These are phyloP conservation scores for Norana najaformis DNA, from an alignment of 2,888 invertebrate species.

Conservation along the genomic window DNA sequence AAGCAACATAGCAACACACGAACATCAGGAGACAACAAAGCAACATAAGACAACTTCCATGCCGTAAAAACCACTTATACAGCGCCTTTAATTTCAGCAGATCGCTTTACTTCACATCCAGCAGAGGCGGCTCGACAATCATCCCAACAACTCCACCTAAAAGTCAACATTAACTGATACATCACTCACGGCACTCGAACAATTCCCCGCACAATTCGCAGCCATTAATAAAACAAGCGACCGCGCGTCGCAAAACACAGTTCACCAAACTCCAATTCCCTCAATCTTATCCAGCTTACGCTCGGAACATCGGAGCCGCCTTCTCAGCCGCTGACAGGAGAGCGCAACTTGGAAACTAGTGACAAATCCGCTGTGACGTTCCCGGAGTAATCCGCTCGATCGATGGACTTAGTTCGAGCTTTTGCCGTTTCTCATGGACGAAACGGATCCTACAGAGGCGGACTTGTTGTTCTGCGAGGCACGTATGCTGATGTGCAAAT, in stretches of 20 bases:
- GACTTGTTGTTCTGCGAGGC: constrained; percentile 16
- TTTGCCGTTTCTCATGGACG: not conserved
- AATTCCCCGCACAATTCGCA: not conserved
- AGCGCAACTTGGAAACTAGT: not conserved
- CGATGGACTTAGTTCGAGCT: constrained; percentile 13
- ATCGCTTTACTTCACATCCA: not conserved
- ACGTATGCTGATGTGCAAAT: constrained; percentile 24
- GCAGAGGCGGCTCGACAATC: not conserved
- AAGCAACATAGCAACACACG: not conserved
- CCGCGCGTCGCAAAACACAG: not conserved
- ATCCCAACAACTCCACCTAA: constrained; percentile 4
- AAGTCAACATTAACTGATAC: not conserved
- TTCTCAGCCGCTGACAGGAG: not conserved
- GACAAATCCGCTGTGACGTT: constrained; percentile 13
- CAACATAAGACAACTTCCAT: not conserved
- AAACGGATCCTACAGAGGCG: not conserved
- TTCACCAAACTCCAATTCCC: not conserved
- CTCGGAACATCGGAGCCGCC: not conserved
- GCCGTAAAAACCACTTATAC: not conserved
- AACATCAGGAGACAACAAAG: not conserved
- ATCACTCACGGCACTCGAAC: not conserved
- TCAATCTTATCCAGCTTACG: not conserved
- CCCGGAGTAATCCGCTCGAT: not conserved
- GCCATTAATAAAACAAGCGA: constrained; percentile 13
- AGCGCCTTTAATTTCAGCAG: not conserved